A percentile compares a stretch with the other conserved stretches of the same genome.
phyloP scores from a whole-genome alignment of 1,140 invertebrate species.

The Ditylenchus dipsaci region DNA sequence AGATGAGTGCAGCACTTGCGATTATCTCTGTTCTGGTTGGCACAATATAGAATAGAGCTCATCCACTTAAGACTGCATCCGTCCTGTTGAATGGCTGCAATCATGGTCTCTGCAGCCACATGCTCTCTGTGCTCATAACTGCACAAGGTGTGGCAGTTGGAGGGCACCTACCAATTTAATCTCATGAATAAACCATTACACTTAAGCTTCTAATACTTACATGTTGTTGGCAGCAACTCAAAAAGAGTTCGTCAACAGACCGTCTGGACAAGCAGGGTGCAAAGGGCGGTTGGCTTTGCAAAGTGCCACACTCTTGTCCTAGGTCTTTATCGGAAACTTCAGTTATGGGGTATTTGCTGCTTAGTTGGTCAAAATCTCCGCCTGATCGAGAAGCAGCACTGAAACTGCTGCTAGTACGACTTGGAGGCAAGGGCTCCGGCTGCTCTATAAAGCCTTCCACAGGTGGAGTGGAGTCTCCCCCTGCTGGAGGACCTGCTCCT shows the following conservation, averaged over 20 bases:
- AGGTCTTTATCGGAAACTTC: constrained; percentile 44
- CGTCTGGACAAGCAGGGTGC: constrained; percentile 43
- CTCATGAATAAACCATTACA: background rate
- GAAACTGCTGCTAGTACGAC: background rate
- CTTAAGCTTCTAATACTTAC: constrained; percentile 2
- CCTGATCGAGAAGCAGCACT: constrained; percentile 4
- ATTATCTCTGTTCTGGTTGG: constrained; percentile 52
- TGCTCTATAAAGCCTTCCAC: constrained; percentile 41
- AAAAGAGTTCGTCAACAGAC: constrained; percentile 45
- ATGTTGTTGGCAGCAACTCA: constrained; percentile 46
- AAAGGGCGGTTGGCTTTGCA: constrained; percentile 40
- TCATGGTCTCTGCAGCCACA: constrained; percentile 48
- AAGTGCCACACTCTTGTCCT: constrained; percentile 46
- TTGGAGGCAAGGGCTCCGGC: background rate
- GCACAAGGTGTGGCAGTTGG: constrained; percentile 45
- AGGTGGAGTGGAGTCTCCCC: too few species aligned
- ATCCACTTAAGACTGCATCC: constrained; percentile 49
- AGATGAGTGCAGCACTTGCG: constrained; percentile 43
- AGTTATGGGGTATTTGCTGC: constrained; percentile 43
- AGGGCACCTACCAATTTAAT: constrained; percentile 33
- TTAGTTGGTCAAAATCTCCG: constrained; percentile 38
- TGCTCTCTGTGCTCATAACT: constrained; percentile 52
- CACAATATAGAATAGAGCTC: constrained; percentile 44
- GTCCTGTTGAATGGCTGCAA: constrained; percentile 46
- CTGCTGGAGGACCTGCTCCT: too few species aligned